Evolutionary conservation across 2,797 vertebrate genomes (phyloP).

Genomic region (Myotis vivesi): DNA sequence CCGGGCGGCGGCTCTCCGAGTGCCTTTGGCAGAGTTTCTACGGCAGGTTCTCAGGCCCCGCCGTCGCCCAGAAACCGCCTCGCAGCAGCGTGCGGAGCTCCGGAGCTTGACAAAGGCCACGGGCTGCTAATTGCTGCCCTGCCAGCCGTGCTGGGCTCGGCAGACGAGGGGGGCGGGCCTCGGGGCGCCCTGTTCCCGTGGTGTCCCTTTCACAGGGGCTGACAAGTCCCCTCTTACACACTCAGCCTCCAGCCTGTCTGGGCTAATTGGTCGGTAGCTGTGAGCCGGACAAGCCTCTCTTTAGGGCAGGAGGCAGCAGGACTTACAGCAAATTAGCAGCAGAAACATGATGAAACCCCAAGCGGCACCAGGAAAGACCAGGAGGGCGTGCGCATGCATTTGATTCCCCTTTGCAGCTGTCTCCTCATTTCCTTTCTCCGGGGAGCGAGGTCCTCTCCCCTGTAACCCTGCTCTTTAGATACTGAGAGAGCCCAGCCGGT

Average conservation of each 20-base stretch:
- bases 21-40: rapidly evolving
- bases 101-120: neutral
- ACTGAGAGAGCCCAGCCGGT: neutral
- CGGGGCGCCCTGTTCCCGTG: neutral
- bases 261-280: slow-evolving; percentile 32
- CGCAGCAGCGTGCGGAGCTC: neutral
- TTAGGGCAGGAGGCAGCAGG: neutral
- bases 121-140: neutral
- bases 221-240: neutral
- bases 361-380: neutral
- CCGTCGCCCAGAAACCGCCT: neutral
- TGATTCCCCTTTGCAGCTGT: neutral
- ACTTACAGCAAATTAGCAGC: neutral
- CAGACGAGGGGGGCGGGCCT: neutral
- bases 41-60: neutral
- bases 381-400: neutral
- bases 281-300: neutral
- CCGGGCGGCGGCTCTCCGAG: too few relatives aligned
- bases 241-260: slow-evolving; percentile 19
- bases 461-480: neutral
- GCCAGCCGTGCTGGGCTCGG: neutral
- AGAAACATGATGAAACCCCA: neutral
- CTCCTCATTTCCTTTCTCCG: neutral
- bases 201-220: neutral
- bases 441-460: neutral